These are phyloP conservation scores for Aleiodes sp. DNA, from an alignment of 1,140 invertebrate genomes.

Conservation along the genomic window DNA sequence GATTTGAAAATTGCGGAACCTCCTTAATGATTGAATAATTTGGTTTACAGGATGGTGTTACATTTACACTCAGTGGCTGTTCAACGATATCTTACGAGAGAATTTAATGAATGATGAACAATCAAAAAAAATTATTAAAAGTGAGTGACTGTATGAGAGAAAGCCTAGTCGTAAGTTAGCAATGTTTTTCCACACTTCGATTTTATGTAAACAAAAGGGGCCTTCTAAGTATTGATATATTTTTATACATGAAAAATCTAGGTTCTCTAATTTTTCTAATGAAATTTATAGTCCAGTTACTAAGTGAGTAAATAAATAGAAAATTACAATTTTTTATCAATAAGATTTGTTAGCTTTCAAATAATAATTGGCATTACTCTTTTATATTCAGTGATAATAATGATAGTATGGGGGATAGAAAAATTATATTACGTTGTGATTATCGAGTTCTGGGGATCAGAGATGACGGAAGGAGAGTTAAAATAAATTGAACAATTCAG, in stretches of 20 bases:
- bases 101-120: constrained; percentile 40
- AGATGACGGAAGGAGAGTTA: too few species aligned
- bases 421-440: too few species aligned
- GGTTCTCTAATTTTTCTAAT: neutral
- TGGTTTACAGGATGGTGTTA: constrained; percentile 46
- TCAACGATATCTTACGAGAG: constrained; percentile 44
- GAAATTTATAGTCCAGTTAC: too few species aligned
- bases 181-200: neutral
- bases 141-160: too few species aligned
- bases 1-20: neutral
- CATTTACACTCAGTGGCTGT: constrained; percentile 46
- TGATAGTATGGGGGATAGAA: too few species aligned
- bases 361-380: too few species aligned
- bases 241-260: neutral
- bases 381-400: too few species aligned
- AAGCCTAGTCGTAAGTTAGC: neutral
- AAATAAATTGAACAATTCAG: too few species aligned
- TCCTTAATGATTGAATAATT: neutral
- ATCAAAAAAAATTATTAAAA: neutral
- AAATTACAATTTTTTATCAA: too few species aligned
- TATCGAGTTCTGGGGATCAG: too few species aligned
- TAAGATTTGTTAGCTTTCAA: too few species aligned
- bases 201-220: neutral
- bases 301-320: too few species aligned
- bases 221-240: constrained; percentile 11